These are phyloP conservation scores for Tolmerus cingulatus DNA, from an alignment of 2,888 invertebrate genomes.

Conservation along the genomic window DNA sequence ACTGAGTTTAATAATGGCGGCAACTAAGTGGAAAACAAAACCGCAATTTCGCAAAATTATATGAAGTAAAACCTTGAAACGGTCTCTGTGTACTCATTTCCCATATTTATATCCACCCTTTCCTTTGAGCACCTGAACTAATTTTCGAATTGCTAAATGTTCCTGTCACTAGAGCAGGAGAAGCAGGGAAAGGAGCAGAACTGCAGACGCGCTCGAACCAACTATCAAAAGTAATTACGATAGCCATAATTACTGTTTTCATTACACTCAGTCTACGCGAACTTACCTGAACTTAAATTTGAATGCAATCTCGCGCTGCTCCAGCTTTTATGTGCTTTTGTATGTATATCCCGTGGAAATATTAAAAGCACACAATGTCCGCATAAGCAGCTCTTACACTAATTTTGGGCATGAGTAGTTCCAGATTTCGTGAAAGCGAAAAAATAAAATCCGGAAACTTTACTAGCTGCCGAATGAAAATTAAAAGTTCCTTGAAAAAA, in stretches of 20 bases:
- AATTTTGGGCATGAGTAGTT: conserved; percentile 10
- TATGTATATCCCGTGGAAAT: not conserved
- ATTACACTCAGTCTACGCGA: not conserved
- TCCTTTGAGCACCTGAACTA: not conserved
- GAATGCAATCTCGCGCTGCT: not conserved
- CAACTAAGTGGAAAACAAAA: not conserved
- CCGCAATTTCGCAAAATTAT: not conserved
- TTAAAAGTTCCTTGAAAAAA: conserved; percentile 13
- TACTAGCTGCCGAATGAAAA: not conserved
- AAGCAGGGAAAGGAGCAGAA: not conserved
- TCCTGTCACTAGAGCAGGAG: not conserved
- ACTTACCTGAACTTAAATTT: not conserved
- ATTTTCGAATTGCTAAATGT: not conserved
- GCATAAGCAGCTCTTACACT: not conserved
- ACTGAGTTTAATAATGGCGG: not conserved
- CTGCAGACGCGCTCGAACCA: not conserved
- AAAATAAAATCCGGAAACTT: conserved; percentile 5
- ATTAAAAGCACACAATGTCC: not conserved
- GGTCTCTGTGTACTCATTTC: not conserved
- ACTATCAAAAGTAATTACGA: not conserved
- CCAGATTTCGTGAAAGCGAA: conserved; percentile 6
- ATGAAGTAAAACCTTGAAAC: not conserved
- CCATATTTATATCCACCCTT: not conserved
- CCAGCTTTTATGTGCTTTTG: not conserved
- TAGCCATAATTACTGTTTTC: not conserved